phyloP scores from a whole-genome alignment of 2,113 vertebrate genomes.

The Corythoichthys haematopterus region DNA sequence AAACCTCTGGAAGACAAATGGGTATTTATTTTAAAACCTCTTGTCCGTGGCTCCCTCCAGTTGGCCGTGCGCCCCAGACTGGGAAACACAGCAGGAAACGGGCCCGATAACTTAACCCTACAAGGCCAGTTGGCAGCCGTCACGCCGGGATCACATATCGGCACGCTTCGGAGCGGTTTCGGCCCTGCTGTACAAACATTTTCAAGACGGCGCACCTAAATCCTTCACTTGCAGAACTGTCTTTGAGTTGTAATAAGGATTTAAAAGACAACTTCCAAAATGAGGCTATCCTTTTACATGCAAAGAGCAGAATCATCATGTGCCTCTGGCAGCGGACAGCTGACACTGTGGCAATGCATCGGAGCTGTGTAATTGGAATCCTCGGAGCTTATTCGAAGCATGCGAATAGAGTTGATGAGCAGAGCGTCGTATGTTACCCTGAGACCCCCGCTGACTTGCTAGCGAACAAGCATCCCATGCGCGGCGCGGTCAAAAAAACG shows the following conservation, averaged over 20 bases:
- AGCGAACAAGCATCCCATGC: slow-evolving; percentile 28
- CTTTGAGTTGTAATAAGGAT: slow-evolving; percentile 48
- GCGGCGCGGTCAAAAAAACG: slow-evolving; percentile 48
- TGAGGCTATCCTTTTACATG: slow-evolving; percentile 65
- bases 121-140: slow-evolving; percentile 32
- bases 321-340: slow-evolving; percentile 63
- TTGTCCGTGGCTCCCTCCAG: slow-evolving; percentile 19
- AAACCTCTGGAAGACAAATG: slow-evolving; percentile 63
- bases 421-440: slow-evolving; percentile 53
- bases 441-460: slow-evolving; percentile 27
- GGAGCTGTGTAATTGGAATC: slow-evolving; percentile 70
- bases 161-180: not conserved
- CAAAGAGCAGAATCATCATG: slow-evolving; percentile 73
- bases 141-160: not conserved
- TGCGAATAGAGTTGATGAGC: slow-evolving; percentile 59
- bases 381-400: slow-evolving; percentile 70
- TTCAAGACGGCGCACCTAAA: slow-evolving; percentile 29
- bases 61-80: slow-evolving; percentile 26
- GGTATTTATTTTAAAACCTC: slow-evolving; percentile 60
- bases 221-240: slow-evolving; percentile 4
- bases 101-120: slow-evolving; percentile 42
- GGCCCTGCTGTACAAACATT: slow-evolving; percentile 23
- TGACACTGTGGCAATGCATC: slow-evolving; percentile 69
- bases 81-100: slow-evolving; percentile 29
- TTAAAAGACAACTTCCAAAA: slow-evolving; percentile 56